Conservation (phyloP, 2,888 invertebrate species). For the Epirrhoe tristata region DNA sequence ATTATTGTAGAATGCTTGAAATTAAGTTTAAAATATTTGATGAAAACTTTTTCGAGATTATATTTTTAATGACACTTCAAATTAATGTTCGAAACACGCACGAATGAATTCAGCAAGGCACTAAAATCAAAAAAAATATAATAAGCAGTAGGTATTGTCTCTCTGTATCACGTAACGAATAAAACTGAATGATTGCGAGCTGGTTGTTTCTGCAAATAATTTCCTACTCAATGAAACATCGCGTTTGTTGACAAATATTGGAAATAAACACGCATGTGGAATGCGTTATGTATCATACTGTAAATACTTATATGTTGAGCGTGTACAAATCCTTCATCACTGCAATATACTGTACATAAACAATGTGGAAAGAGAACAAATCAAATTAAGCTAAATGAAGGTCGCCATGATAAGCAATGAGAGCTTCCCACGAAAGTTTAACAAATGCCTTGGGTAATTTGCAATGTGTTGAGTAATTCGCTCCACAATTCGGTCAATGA, state of each 20-base stretch:
- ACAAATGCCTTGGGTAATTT: conserved; percentile 21
- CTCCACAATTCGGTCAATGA: background rate
- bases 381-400: conserved; percentile 32
- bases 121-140: conserved; percentile 30
- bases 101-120: conserved; percentile 30
- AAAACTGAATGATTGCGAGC: conserved; percentile 48
- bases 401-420: conserved; percentile 38
- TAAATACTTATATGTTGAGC: conserved; percentile 17
- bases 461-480: conserved; percentile 18
- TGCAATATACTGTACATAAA: conserved; percentile 1
- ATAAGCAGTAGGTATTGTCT: conserved; percentile 26
- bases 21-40: no score
- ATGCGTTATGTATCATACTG: conserved; percentile 45
- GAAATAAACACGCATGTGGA: conserved; percentile 59
- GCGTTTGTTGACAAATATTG: conserved; percentile 71
- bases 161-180: conserved; percentile 42
- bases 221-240: conserved; percentile 57
- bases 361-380: conserved; percentile 17
- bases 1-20: no score
- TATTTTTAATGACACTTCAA: background rate
- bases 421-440: conserved; percentile 51
- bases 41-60: background rate
- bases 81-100: conserved; percentile 15
- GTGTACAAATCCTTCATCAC: background rate
- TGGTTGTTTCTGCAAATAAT: conserved; percentile 35